phyloP scores from a whole-genome alignment of 1,140 invertebrate species.

The Drosophila subobscura region DNA sequence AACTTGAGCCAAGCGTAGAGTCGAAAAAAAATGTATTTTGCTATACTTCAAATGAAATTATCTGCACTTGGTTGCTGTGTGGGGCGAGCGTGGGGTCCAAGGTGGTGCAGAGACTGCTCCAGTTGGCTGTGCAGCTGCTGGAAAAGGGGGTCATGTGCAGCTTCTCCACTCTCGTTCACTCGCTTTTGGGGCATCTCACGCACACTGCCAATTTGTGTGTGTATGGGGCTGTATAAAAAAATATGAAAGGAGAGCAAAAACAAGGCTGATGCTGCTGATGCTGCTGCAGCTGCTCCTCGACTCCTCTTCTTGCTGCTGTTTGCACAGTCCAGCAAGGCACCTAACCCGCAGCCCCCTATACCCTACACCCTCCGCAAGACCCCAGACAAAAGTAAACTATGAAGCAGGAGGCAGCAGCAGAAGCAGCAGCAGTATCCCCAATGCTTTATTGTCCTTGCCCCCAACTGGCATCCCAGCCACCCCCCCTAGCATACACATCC shows the following conservation, averaged over 20 bases:
- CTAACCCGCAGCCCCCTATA: constrained; percentile 46
- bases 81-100: not conserved
- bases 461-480: not conserved
- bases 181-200: constrained; percentile 51
- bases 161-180: not conserved
- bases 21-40: constrained; percentile 69
- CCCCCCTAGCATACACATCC: constrained; percentile 56
- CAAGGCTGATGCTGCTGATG: constrained; percentile 16
- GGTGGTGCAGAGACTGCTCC: constrained; percentile 24
- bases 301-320: constrained; percentile 32
- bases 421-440: constrained; percentile 21
- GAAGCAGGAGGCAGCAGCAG: constrained; percentile 28
- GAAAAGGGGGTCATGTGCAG: constrained; percentile 72
- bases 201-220: constrained; percentile 73
- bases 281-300: constrained; percentile 26
- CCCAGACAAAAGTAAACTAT: constrained; percentile 61
- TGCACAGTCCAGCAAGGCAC: constrained; percentile 60
- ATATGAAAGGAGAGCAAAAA: constrained; percentile 38
- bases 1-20: constrained; percentile 59
- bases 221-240: constrained; percentile 59
- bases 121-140: constrained; percentile 68
- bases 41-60: constrained; percentile 81
- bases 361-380: constrained; percentile 5
- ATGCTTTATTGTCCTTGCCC: constrained; percentile 76
- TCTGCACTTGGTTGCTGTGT: constrained; percentile 55